Conservation (phyloP, 2,797 vertebrate species). For the Alauda arvensis region DNA sequence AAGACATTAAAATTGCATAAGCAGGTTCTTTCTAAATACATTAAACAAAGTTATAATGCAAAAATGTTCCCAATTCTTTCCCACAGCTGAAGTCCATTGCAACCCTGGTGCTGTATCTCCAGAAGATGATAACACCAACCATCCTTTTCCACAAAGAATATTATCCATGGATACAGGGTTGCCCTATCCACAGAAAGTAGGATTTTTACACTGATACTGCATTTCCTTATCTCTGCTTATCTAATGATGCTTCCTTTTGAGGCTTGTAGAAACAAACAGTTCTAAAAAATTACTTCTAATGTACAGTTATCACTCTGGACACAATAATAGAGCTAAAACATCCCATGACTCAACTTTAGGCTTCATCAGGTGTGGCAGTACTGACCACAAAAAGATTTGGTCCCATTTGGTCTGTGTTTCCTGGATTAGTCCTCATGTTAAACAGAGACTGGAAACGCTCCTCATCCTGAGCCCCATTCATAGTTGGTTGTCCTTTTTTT, state of each 20-base stretch:
- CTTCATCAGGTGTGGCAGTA: neutral
- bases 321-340: neutral
- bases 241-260: neutral
- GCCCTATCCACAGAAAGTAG: conserved; percentile 15
- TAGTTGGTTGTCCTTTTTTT: neutral
- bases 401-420: neutral
- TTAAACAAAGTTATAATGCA: neutral
- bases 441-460: neutral
- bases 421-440: neutral
- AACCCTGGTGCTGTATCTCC: neutral
- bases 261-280: neutral
- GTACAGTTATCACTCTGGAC: neutral
- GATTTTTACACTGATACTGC: conserved; percentile 6
- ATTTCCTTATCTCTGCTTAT: neutral
- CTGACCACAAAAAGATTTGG: neutral
- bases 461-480: neutral
- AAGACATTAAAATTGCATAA: neutral
- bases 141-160: conserved; percentile 17
- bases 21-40: neutral
- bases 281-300: neutral
- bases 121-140: neutral
- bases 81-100: conserved; percentile 43
- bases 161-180: conserved; percentile 2
- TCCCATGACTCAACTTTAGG: neutral
- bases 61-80: neutral